Percentiles rank a stretch among this genome's conserved stretches.
These are phyloP conservation scores for Pristionchus exspectatus DNA, from an alignment of 2,888 invertebrate genomes.

Conservation along the genomic window DNA sequence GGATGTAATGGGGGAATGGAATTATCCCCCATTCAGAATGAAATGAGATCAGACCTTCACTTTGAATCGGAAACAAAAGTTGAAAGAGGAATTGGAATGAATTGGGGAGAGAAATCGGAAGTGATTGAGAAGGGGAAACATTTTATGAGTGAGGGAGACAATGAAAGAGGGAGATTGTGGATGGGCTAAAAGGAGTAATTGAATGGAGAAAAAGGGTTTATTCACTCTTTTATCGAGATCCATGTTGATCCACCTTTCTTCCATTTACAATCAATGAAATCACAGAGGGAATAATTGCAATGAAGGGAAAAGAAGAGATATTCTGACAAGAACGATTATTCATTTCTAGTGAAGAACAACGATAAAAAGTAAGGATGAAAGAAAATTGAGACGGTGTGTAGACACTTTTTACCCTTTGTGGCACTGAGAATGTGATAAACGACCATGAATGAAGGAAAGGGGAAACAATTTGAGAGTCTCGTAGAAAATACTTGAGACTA, in stretches of 20 bases:
- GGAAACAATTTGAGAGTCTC: slow-evolving; percentile 29
- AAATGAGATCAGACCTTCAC: background rate
- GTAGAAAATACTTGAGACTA: slow-evolving; percentile 8
- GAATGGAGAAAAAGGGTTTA: slow-evolving; percentile 10
- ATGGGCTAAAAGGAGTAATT: background rate
- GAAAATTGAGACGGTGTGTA: background rate
- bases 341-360: slow-evolving; percentile 6
- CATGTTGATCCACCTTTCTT: background rate
- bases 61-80: slow-evolving; percentile 39
- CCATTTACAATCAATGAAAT: background rate
- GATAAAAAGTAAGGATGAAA: slow-evolving; percentile 18
- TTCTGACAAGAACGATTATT: background rate
- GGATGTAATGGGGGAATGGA: background rate
- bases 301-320: background rate
- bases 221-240: slow-evolving; percentile 34
- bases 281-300: background rate
- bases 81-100: background rate
- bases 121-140: background rate
- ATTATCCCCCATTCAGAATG: slow-evolving; percentile 29
- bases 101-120: slow-evolving; percentile 6
- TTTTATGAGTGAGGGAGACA: background rate
- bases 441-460: background rate
- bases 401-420: background rate
- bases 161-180: background rate
- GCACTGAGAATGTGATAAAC: slow-evolving; percentile 21